These are phyloP conservation scores for Hypomecis punctinalis DNA, from an alignment of 2,888 invertebrate genomes.

Conservation along the genomic window DNA sequence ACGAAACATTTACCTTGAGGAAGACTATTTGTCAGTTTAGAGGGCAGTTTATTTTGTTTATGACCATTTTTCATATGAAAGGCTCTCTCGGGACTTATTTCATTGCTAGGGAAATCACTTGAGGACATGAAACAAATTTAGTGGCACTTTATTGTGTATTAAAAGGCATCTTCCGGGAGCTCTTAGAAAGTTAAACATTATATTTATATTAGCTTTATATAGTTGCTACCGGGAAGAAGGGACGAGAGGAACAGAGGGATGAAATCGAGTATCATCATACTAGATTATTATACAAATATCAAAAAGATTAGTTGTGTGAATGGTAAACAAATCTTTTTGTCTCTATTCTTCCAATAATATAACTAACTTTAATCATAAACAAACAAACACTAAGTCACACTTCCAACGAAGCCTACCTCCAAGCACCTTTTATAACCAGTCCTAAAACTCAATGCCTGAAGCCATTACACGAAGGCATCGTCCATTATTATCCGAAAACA, in stretches of 20 bases:
- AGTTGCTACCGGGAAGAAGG: too few species aligned
- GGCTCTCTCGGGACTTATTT: constrained; percentile 38
- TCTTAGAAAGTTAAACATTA: background rate
- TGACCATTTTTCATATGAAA: constrained; percentile 41
- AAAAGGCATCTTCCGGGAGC: constrained; percentile 25
- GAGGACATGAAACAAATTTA: constrained; percentile 38
- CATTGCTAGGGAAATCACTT: constrained; percentile 41
- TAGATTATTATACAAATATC: too few species aligned
- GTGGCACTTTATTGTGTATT: constrained; percentile 32
- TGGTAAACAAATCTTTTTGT: too few species aligned
- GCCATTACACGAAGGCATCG: constrained; percentile 19
- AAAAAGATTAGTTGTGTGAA: too few species aligned
- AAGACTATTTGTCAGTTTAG: constrained; percentile 43
- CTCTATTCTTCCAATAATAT: too few species aligned
- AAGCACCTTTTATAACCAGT: constrained; percentile 20
- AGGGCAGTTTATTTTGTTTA: constrained; percentile 44
- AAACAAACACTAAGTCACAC: constrained; percentile 1
- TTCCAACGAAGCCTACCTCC: background rate
- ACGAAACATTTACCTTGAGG: constrained; percentile 49
- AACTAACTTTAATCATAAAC: too few species aligned
- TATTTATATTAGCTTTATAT: background rate
- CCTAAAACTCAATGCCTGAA: constrained; percentile 28
- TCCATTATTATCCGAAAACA: constrained; percentile 31
- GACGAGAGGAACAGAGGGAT: too few species aligned
- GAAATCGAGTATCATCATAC: too few species aligned